Evolutionary conservation across 2,113 vertebrate genomes (phyloP).

Genomic region (Amblyornis subalaris): DNA sequence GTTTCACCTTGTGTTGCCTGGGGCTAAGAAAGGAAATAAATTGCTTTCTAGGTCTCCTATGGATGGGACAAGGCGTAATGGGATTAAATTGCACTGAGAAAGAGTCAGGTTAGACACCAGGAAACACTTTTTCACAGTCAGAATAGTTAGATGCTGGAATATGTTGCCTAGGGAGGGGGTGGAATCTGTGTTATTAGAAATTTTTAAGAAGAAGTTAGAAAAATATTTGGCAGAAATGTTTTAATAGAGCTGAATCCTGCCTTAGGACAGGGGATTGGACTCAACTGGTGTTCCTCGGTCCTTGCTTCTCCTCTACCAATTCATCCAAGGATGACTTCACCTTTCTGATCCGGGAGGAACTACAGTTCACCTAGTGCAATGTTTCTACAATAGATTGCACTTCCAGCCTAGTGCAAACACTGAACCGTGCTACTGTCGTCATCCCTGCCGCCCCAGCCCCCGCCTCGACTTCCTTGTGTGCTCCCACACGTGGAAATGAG

Average conservation of each 20-base stretch:
- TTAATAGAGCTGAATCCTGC: constrained; percentile 44
- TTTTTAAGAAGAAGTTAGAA: constrained; percentile 26
- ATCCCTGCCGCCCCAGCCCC: not conserved
- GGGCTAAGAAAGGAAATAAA: constrained; percentile 31
- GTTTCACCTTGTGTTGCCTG: constrained; percentile 45
- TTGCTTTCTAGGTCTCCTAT: constrained; percentile 20
- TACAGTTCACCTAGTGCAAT: not conserved
- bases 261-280: constrained; percentile 29
- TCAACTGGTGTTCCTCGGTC: not conserved
- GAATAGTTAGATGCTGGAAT: constrained; percentile 25
- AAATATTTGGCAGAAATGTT: constrained; percentile 48
- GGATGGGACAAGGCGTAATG: constrained; percentile 5
- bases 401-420: not conserved
- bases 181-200: constrained; percentile 43
- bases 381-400: not conserved
- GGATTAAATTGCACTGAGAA: constrained; percentile 31
- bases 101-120: constrained; percentile 35
- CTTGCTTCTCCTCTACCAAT: not conserved
- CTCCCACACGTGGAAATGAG: constrained; percentile 20
- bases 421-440: not conserved
- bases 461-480: not conserved
- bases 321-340: constrained; percentile 52
- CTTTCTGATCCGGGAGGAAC: not conserved
- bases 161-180: constrained; percentile 56
- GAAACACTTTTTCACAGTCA: constrained; percentile 39